These are phyloP conservation scores for Stegana nigrithorax DNA, from an alignment of 2,888 invertebrate species.

Conservation along the genomic window DNA sequence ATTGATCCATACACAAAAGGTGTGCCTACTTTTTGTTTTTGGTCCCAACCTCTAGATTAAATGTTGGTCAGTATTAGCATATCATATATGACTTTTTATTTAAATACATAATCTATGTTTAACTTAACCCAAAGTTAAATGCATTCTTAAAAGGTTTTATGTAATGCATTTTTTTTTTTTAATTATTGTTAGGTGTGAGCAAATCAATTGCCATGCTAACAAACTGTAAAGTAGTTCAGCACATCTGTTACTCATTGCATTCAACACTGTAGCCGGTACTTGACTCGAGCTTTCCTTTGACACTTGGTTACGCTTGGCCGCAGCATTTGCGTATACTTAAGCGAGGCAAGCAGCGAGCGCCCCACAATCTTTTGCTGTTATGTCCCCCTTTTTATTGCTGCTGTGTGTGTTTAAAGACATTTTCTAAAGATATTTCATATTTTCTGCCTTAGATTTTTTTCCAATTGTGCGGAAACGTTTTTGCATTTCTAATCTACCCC, in stretches of 20 bases:
- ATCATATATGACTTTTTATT: no score
- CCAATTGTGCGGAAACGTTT: constrained; percentile 17
- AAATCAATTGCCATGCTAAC: constrained; percentile 53
- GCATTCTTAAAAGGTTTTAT: no score
- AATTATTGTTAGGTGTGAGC: constrained; percentile 34
- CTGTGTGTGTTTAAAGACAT: constrained; percentile 36
- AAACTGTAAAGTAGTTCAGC: constrained; percentile 55
- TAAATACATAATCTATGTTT: no score
- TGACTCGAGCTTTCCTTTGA: constrained; percentile 43
- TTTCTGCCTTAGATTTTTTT: constrained; percentile 26
- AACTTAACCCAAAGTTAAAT: no score
- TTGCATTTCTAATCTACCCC: constrained; percentile 47
- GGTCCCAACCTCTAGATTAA: no score
- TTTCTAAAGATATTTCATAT: constrained; percentile 42
- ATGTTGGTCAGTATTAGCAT: no score
- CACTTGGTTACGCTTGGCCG: constrained; percentile 42
- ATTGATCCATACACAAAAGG: no score
- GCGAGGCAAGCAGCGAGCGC: no score
- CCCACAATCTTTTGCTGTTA: constrained; percentile 32
- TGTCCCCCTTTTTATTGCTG: constrained; percentile 1
- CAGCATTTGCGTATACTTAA: constrained; percentile 9
- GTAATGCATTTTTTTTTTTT: no score
- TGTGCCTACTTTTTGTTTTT: no score
- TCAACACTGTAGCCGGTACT: not conserved
- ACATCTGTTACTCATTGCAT: constrained; percentile 33